Conservation (phyloP, 2,888 invertebrate species). For the Nezara viridula region DNA sequence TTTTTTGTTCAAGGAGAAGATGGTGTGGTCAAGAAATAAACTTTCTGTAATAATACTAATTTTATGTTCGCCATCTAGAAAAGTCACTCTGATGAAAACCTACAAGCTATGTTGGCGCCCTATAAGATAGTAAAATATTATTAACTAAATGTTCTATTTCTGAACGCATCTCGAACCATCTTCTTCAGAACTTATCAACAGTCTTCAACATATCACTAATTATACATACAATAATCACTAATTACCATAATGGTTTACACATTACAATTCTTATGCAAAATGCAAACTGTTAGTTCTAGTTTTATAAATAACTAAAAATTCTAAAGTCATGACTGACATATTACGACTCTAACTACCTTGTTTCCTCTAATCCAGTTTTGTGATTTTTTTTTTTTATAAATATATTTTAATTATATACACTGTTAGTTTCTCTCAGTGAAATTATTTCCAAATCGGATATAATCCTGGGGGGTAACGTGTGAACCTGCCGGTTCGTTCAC, state of each 20-base stretch:
- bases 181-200: background rate
- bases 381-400: background rate
- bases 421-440: background rate
- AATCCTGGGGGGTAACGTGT: constrained; percentile 22
- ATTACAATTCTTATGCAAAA: too few relatives aligned
- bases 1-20: too few relatives aligned
- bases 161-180: background rate
- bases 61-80: too few relatives aligned
- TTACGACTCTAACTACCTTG: background rate
- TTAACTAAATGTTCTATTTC: too few relatives aligned
- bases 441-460: background rate
- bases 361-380: background rate
- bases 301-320: background rate
- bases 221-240: too few relatives aligned
- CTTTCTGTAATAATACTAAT: too few relatives aligned
- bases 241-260: too few relatives aligned
- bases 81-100: too few relatives aligned
- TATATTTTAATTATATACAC: background rate
- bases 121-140: too few relatives aligned
- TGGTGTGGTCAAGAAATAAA: too few relatives aligned
- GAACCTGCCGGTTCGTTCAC: background rate
- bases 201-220: too few relatives aligned
- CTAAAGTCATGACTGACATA: background rate
- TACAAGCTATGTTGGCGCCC: too few relatives aligned
- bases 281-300: background rate